These are phyloP conservation scores for Leptocoma aspasia DNA, from an alignment of 2,113 vertebrate genomes.

Conservation along the genomic window DNA sequence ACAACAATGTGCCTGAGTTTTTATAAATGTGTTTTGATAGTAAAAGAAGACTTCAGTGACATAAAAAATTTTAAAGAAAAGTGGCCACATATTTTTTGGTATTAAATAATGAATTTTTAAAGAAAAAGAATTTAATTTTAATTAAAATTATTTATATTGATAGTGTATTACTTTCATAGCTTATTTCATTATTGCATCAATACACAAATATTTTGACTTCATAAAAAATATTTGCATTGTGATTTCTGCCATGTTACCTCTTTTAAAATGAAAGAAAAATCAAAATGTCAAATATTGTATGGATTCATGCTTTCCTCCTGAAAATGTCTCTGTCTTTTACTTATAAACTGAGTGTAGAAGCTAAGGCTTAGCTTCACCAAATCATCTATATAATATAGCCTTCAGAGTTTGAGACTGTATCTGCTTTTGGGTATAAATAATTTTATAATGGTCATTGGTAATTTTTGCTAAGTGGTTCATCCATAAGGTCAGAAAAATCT, in stretches of 20 bases:
- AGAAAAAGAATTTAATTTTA: background rate
- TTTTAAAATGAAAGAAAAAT: background rate
- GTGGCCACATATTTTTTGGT: rapidly evolving
- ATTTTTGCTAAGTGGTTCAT: background rate
- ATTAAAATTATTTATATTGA: background rate
- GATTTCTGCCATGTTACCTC: background rate
- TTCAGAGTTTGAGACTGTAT: background rate
- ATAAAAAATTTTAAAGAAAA: background rate
- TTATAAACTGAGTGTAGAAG: background rate
- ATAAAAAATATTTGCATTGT: background rate
- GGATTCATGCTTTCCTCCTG: background rate
- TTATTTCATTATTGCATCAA: background rate
- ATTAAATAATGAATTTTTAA: background rate
- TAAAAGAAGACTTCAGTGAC: background rate
- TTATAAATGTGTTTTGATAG: background rate
- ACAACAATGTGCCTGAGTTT: background rate
- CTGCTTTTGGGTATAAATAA: background rate
- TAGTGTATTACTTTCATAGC: background rate
- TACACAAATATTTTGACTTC: background rate
- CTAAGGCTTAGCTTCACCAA: background rate
- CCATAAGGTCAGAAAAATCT: background rate
- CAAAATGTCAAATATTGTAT: background rate
- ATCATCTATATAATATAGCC: background rate
- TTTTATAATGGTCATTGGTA: background rate
- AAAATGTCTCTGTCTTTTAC: background rate